phyloP scores from a whole-genome alignment of 2,888 invertebrate species.

The Notodonta dromedarius region DNA sequence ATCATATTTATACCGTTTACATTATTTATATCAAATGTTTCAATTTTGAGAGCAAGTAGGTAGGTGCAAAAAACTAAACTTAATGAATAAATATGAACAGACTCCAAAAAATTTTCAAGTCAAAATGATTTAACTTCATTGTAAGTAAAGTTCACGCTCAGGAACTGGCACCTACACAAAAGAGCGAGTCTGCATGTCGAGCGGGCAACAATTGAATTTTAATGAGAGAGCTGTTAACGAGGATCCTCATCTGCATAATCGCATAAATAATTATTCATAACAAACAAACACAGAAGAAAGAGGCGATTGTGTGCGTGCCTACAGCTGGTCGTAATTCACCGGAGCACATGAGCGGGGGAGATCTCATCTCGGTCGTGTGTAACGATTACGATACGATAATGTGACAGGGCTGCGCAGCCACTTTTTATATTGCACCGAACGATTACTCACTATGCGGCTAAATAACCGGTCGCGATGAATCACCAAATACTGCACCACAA shows the following conservation, averaged over 20 bases:
- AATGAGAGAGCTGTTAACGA: conserved; percentile 74
- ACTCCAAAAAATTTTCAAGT: not conserved
- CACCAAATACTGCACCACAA: conserved; percentile 29
- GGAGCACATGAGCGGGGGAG: conserved; percentile 36
- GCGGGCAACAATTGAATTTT: conserved; percentile 75
- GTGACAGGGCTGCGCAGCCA: conserved; percentile 25
- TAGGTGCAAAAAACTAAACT: no score
- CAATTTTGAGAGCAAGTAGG: not conserved
- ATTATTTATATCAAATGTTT: not conserved
- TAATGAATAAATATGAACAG: no score
- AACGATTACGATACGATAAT: conserved; percentile 45
- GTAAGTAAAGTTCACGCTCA: conserved; percentile 42
- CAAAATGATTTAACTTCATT: not conserved
- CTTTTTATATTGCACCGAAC: conserved; percentile 52
- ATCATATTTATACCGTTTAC: conserved; percentile 31
- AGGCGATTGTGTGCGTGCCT: conserved; percentile 46
- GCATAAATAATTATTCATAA: conserved; percentile 76
- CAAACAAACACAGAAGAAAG: conserved; percentile 64
- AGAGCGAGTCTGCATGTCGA: conserved; percentile 59
- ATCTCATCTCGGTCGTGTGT: conserved; percentile 50
- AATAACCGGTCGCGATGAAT: conserved; percentile 48
- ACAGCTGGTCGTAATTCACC: conserved; percentile 51
- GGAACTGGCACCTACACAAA: conserved; percentile 60
- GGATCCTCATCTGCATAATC: conserved; percentile 75
- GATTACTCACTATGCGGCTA: conserved; percentile 43